Conservation (phyloP, 1,140 invertebrate genomes). For the Plodia interpunctella region DNA sequence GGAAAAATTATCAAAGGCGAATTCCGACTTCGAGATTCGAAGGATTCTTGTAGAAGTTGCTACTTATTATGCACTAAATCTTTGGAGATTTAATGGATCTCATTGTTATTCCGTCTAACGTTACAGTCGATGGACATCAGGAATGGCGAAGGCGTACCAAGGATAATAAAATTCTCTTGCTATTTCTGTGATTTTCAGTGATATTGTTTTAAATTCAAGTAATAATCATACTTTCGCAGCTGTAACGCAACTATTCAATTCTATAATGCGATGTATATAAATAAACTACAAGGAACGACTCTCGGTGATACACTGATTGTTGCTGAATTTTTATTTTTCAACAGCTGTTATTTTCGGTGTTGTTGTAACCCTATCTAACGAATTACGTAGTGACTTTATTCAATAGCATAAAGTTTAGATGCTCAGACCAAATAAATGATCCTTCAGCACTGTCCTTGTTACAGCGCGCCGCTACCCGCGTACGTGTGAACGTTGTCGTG, state of each 20-base stretch:
- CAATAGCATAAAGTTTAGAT: too few relatives aligned
- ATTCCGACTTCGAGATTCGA: conserved; percentile 38
- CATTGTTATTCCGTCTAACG: conserved; percentile 63
- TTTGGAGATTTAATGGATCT: conserved; percentile 60
- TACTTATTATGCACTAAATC: conserved; percentile 62
- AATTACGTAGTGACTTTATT: too few relatives aligned
- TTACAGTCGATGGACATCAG: conserved; percentile 43
- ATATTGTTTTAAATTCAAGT: neutral
- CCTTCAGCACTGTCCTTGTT: conserved; percentile 24
- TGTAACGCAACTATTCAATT: too few relatives aligned
- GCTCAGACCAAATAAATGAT: neutral
- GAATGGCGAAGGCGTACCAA: conserved; percentile 50
- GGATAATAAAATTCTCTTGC: conserved; percentile 24
- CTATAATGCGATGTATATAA: too few relatives aligned
- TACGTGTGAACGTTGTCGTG: conserved; percentile 54
- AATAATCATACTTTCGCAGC: too few relatives aligned
- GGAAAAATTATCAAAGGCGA: conserved; percentile 40
- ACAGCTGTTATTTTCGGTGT: too few relatives aligned
- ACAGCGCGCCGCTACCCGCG: conserved; percentile 30
- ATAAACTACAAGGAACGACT: too few relatives aligned
- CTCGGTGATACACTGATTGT: too few relatives aligned
- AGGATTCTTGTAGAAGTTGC: conserved; percentile 33
- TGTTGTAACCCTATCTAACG: too few relatives aligned
- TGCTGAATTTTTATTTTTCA: too few relatives aligned
- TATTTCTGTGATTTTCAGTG: conserved; percentile 14